Evolutionary conservation across 2,888 invertebrate genomes (phyloP).

Genomic region (Anoplius nigerrimus): DNA sequence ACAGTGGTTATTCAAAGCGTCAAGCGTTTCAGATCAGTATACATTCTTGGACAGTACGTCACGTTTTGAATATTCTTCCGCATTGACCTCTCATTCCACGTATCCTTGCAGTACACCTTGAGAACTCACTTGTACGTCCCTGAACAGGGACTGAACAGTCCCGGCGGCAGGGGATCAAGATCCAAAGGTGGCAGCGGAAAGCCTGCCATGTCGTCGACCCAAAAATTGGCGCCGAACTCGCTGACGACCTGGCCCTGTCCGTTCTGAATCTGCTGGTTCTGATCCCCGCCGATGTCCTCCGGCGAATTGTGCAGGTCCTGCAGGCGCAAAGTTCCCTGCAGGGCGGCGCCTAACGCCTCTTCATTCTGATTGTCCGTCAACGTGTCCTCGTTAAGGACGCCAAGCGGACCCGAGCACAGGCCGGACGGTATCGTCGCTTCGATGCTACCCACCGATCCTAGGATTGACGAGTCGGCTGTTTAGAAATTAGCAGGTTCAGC

Average conservation of each 20-base stretch:
- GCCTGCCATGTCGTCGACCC: constrained; percentile 90
- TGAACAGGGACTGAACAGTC: constrained; percentile 90
- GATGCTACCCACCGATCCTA: constrained; percentile 73
- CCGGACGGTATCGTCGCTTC: constrained; percentile 72
- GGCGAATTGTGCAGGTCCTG: constrained; percentile 70
- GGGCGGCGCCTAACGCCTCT: constrained; percentile 43
- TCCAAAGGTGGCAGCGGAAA: constrained; percentile 90
- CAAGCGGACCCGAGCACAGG: constrained; percentile 69
- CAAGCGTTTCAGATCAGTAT: too few relatives aligned
- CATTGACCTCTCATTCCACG: too few relatives aligned
- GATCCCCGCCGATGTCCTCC: constrained; percentile 65
- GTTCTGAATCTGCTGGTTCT: constrained; percentile 64
- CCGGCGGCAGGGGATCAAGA: constrained; percentile 90
- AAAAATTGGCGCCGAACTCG: constrained; percentile 77
- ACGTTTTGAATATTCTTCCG: too few relatives aligned
- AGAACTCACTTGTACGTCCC: constrained; percentile 83
- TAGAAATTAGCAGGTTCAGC: too few relatives aligned
- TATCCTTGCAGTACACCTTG: too few relatives aligned
- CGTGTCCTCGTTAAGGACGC: constrained; percentile 68
- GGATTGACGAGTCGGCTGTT: too few relatives aligned
- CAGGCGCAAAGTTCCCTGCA: constrained; percentile 67
- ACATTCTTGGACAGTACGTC: too few relatives aligned
- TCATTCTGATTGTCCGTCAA: constrained; percentile 43
- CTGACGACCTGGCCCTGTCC: constrained; percentile 68
- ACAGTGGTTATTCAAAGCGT: too few relatives aligned